Base-by-base conservation (phyloP, 1,140 invertebrate genomes). In the Belonocnema kinseyi region DNA sequence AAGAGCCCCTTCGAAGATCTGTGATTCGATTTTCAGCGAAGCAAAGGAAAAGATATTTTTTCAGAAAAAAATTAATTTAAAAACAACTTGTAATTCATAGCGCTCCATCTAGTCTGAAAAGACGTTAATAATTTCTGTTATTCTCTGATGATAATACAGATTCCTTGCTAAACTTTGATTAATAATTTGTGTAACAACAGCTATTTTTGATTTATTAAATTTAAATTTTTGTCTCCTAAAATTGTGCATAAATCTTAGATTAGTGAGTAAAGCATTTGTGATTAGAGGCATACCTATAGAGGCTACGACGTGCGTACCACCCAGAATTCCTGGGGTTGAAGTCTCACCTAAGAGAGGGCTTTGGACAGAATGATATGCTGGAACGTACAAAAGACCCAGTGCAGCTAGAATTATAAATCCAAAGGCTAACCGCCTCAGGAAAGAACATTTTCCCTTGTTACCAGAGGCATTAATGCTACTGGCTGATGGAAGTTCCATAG, bases 351-450 rank as follows among this genome's bases (percentile, higher is more conserved):
- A 83, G 70, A 88, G 85, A 77, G 89, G 87, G 73, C 85, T 86
- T 78, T 91, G 90, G 51, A 85, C 90, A 70, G 88, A 91, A 81
- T 91, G 90, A 76, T 91, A 91, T 17, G 89, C 90, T 79, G 90
- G 90, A 52, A 91, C 87, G 80, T 91, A 91, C 6, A 91, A 82
- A 58, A 91, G 76, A 75, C 87, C 89, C 52, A 91, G 74, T 50
- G 83, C 85, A 77, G 86, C 84, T 51, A 91, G 75, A 53, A 90
- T 82, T 54, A 89, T 83, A 82, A 89, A 91, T 83, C 88, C 86
- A 77, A 91, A 71, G 71, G 82, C 83, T 53, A 91, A 80, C 77
- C 89, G 84, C 72, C 84, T 85, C 21, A 89, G 71, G 82, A 91
- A 91, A 21, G 88, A 88, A 81, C 86, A 81, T 73, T 86, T 89